phyloP scores from a whole-genome alignment of 2,888 invertebrate species.

The Plagodis dolabraria region DNA sequence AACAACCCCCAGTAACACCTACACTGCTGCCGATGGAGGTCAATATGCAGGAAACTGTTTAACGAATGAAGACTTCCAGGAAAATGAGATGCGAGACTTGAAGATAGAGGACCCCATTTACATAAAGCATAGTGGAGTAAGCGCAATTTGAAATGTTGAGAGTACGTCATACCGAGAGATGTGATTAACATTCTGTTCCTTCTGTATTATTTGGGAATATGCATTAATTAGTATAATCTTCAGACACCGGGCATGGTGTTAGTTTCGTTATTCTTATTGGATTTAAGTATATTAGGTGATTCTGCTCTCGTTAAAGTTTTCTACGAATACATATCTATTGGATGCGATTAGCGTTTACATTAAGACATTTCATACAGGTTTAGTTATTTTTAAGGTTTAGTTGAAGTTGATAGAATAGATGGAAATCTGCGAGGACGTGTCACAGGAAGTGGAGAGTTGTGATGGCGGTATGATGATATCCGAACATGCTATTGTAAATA shows the following conservation, averaged over 20 bases:
- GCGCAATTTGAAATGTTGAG: not conserved
- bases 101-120: slow-evolving; percentile 2
- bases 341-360: slow-evolving; percentile 23
- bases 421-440: slow-evolving; percentile 1
- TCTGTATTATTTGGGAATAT: no score
- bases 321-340: slow-evolving; percentile 32
- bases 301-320: slow-evolving; percentile 1
- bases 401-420: not conserved
- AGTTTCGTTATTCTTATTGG: not conserved
- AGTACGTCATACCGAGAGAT: no score
- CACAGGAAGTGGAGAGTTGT: not conserved
- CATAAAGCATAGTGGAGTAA: not conserved
- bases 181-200: no score
- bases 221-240: no score
- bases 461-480: slow-evolving; percentile 1
- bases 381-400: slow-evolving; percentile 27
- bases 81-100: not conserved
- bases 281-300: slow-evolving; percentile 1
- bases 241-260: not conserved
- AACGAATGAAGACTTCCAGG: no score
- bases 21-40: no score
- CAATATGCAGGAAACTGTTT: no score
- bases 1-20: not conserved
- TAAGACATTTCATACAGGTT: slow-evolving; percentile 30
- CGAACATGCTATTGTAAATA: slow-evolving; percentile 31